phyloP scores from a whole-genome alignment of 1,140 invertebrate genomes.

The Carcinoscorpius rotundicauda region DNA sequence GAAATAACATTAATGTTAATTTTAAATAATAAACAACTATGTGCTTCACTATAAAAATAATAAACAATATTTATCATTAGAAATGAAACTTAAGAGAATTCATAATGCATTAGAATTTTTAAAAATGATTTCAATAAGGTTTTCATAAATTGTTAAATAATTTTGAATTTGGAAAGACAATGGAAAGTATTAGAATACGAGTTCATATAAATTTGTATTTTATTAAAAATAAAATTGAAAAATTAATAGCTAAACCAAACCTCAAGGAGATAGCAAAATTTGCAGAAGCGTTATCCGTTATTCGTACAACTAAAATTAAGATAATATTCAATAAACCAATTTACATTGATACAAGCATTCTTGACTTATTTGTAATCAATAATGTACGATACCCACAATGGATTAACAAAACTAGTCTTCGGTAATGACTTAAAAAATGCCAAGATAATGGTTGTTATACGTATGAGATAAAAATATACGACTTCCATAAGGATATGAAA shows the following conservation, averaged over 20 bases:
- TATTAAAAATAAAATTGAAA: conserved; percentile 27
- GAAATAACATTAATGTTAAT: conserved; percentile 10
- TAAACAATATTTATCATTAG: conserved; percentile 36
- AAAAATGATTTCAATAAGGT: conserved; percentile 27
- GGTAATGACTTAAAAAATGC: conserved; percentile 15
- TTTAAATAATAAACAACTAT: conserved; percentile 30
- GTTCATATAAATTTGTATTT: conserved; percentile 32
- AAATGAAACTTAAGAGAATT: conserved; percentile 37
- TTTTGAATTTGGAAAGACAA: conserved; percentile 38
- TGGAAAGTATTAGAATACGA: conserved; percentile 38
- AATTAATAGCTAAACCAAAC: conserved; percentile 31
- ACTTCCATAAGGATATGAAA: conserved; percentile 22
- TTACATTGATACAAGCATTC: conserved; percentile 25
- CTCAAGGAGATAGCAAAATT: conserved; percentile 29
- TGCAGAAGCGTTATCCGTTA: conserved; percentile 14
- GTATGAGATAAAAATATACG: conserved; percentile 16
- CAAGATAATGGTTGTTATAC: conserved; percentile 21
- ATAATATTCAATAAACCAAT: conserved; percentile 26
- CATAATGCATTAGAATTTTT: conserved; percentile 36
- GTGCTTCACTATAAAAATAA: conserved; percentile 39
- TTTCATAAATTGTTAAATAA: conserved; percentile 27
- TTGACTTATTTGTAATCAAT: conserved; percentile 25
- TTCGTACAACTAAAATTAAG: conserved; percentile 21
- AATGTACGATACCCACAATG: conserved; percentile 30
- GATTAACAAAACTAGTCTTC: conserved; percentile 25